phyloP scores from a whole-genome alignment of 2,888 invertebrate genomes.

The Lysandra bellargus region DNA sequence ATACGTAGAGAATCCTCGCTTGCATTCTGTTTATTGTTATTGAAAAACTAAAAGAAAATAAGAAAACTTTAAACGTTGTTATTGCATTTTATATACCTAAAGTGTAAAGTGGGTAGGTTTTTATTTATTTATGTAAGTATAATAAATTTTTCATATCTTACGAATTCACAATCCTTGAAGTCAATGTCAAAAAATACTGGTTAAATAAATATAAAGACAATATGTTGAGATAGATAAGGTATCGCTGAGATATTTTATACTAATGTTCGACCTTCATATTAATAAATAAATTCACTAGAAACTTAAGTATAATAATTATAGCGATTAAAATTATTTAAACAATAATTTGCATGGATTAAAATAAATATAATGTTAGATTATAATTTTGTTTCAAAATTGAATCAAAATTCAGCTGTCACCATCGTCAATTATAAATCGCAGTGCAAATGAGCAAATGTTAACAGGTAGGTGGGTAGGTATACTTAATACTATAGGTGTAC shows the following conservation, averaged over 20 bases:
- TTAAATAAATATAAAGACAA: neutral
- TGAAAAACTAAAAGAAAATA: too few relatives aligned
- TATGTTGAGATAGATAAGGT: conserved; percentile 15
- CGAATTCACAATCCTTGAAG: conserved; percentile 17
- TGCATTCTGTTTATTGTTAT: neutral
- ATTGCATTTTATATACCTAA: too few relatives aligned
- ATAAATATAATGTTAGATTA: too few relatives aligned
- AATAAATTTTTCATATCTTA: neutral
- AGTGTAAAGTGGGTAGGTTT: too few relatives aligned
- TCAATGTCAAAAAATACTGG: conserved; percentile 20
- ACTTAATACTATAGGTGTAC: too few relatives aligned
- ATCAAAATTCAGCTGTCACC: neutral
- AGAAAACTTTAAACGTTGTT: neutral
- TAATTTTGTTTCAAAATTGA: neutral
- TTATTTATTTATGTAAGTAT: neutral
- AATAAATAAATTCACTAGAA: neutral
- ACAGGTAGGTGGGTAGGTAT: too few relatives aligned
- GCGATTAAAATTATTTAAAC: neutral
- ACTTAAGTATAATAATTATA: neutral
- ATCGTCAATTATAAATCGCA: neutral
- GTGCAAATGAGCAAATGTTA: neutral
- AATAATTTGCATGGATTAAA: neutral
- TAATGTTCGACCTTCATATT: neutral
- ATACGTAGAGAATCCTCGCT: conserved; percentile 32
- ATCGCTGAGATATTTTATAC: conserved; percentile 8